Base-by-base conservation (phyloP, 2,113 vertebrate genomes). In the Bagarius yarrelli region DNA sequence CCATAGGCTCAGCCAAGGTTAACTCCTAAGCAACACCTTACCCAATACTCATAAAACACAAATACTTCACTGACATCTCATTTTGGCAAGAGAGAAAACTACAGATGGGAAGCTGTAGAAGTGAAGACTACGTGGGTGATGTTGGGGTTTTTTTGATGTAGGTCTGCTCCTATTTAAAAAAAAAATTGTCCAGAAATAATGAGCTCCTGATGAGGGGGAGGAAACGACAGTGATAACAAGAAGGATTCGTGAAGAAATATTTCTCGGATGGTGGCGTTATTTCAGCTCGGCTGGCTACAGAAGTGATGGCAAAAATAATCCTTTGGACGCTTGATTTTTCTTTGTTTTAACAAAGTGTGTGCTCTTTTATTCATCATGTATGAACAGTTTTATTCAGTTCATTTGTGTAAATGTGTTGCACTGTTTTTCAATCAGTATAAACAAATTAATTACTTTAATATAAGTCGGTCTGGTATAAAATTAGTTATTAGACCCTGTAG, bases 181-280 rank as follows among this genome's bases (percentile, higher is more conserved):
- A 63, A 76, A 78, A 67, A 63, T 47, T 50, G 72, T 77, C 66
- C 76, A 86, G 81, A 86, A 80, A 69, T 55, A 82, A 82, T 63
- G 77, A 55, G 71, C 64, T 15, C 18, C 40, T 60, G 64, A 63
- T 71, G 55, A 40, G 14, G 36, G 69, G 8, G 19, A n/a, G 73
- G 73, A 15, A 85, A 40, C 47, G 53, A 89, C 86, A 85, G 88
- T 88, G 85, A 89, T 74, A 60, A 82, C 66, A 67, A 86, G 83
- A 81, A 61, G 53, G 82, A 77, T 80, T 79, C 36, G 76, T 82
- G 78, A 73, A 78, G 70, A 81, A 80, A 83, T 81, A 86, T 76
- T 84, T 86, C 78, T 89, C 83, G 70, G 88, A 88, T 90, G 90
- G 87, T 88, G 90, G 90, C 89, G 89, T 80, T 84, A 90, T 92